Base-by-base conservation (phyloP, 2,888 invertebrate species). In the Oscheius sp. region DNA sequence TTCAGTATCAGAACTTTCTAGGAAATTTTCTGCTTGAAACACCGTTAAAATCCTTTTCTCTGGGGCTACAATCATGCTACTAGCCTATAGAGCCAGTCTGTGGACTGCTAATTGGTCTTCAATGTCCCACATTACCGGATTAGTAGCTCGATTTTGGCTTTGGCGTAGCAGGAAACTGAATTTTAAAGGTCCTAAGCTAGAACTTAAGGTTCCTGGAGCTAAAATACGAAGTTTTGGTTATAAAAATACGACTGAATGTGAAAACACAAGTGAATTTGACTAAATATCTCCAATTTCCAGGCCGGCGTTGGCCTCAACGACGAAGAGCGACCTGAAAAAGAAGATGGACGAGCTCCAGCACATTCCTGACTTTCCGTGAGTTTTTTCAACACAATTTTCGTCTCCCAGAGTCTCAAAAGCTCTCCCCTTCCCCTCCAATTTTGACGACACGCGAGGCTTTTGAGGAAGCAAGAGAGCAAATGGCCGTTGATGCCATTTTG, bases 281-380 rank as follows among this genome's bases (percentile, higher is more conserved):
- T 48, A 35, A 11, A 21, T 10, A 42, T 63, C 50, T 4, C 9
- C 13, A 33, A n/a, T 70, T 60, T 74, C 68, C 37, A 60, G 58
- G n/a, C 70, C 70, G 21, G 51, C 51, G 2, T 11, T 70, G 3
- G 70, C 74, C 11, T 70, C 70, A 29, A 35, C n/a, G 32, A 59
- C 51, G 35, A 60, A 47, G 55, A 70, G 33, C 62, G 55, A 55
- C 37, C 59, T 77, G 29, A 37, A 53, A 10, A 42, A 71, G 59
- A 58, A 70, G 29, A 75, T 72, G 70, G 66, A 75, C 62, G 58
- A 75, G 11, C 59, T 75, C 35, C 51, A 73, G 35, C 77, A 77
- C 65, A 75, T 77, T 21, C 75, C 74, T 57, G 77, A 77, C 42
- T 77, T 77, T 55, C 77, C 77, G 77, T 77, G 32, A 75, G 75